phyloP scores from a whole-genome alignment of 2,113 vertebrate genomes.

The Tragelaphus strepsiceros region DNA sequence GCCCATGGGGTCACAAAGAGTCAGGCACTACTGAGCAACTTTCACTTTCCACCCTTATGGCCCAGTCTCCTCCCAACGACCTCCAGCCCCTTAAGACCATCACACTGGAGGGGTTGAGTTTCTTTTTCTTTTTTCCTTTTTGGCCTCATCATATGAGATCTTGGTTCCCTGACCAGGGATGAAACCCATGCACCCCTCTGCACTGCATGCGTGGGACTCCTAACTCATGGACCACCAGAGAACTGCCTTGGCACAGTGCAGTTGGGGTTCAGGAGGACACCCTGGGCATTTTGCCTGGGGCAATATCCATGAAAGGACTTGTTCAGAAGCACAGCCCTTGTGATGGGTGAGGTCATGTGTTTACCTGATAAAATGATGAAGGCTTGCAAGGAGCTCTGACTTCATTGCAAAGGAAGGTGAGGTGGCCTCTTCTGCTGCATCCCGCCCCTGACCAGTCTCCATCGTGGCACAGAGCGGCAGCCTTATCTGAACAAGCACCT shows the following conservation, averaged over 20 bases:
- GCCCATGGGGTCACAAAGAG: neutral
- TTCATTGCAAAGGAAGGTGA: neutral
- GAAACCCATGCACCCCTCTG: too few relatives aligned
- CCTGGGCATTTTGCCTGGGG: too few relatives aligned
- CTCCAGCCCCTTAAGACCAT: rapidly evolving
- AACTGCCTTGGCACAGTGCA: too few relatives aligned
- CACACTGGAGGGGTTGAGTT: rapidly evolving
- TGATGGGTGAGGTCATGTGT: neutral
- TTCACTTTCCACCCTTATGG: neutral
- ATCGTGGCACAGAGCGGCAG: rapidly evolving
- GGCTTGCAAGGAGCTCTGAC: too few relatives aligned
- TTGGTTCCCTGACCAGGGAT: too few relatives aligned
- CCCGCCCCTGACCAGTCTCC: too few relatives aligned
- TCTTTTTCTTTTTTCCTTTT: neutral
- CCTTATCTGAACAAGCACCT: neutral
- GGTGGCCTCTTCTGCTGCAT: neutral
- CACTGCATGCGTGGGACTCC: too few relatives aligned
- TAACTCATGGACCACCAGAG: too few relatives aligned
- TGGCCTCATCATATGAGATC: neutral
- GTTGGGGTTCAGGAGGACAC: too few relatives aligned
- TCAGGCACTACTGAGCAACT: neutral
- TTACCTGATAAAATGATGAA: neutral
- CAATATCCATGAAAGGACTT: neutral
- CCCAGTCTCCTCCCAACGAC: rapidly evolving
- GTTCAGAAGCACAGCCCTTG: neutral